phyloP scores from a whole-genome alignment of 1,140 invertebrate species.

The Gyrodactylus bullatarudis region DNA sequence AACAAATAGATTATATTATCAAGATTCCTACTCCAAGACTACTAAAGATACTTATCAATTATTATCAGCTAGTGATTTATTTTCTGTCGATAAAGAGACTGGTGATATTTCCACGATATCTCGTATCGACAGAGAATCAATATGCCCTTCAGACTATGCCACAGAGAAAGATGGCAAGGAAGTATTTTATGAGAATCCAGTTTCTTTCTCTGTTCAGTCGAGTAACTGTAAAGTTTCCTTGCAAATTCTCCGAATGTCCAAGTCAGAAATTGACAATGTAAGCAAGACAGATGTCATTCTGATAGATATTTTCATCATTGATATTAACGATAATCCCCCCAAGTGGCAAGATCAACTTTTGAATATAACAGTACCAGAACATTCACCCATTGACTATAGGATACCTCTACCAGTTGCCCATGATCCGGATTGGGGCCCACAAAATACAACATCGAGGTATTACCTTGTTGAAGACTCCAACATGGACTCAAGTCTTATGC shows the following conservation, averaged over 20 bases:
- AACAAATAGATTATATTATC: neutral
- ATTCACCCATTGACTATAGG: neutral
- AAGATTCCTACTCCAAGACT: neutral
- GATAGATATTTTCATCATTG: neutral
- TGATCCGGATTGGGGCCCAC: neutral
- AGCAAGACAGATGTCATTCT: neutral
- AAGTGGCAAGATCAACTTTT: neutral
- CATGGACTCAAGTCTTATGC: neutral
- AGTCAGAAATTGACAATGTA: neutral
- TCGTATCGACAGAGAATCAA: neutral
- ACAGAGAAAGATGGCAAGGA: neutral
- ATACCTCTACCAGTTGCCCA: neutral
- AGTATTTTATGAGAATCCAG: neutral
- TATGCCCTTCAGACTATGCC: neutral
- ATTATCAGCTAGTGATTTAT: neutral
- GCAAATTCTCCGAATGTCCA: neutral
- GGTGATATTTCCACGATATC: neutral
- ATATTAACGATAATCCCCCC: constrained; percentile 1
- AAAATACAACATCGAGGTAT: constrained; percentile 1
- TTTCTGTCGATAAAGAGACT: neutral
- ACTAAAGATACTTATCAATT: neutral
- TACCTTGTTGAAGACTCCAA: neutral
- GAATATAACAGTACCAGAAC: neutral
- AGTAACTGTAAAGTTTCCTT: neutral
- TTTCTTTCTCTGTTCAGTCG: neutral